phyloP scores from a whole-genome alignment of 2,113 vertebrate species.

The Colaptes auratus region DNA sequence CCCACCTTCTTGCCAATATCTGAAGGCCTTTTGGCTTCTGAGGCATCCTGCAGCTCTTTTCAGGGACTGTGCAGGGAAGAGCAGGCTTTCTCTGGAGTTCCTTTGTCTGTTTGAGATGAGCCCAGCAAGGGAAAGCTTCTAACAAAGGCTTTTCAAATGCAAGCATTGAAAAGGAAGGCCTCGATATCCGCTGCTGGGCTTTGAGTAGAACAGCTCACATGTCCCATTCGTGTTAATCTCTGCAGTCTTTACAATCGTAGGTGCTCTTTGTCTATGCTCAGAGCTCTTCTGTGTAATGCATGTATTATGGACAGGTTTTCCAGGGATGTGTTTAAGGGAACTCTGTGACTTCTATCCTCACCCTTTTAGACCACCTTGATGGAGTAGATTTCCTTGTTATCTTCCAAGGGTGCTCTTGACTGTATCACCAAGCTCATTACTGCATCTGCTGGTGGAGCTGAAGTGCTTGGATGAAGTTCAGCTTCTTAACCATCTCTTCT shows the following conservation, averaged over 20 bases:
- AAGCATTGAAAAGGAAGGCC: conserved; percentile 18
- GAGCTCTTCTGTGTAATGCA: not conserved
- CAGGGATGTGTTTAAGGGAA: not conserved
- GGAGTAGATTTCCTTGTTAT: not conserved
- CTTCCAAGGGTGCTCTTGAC: not conserved
- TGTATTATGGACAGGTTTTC: not conserved
- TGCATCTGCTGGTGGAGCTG: not conserved
- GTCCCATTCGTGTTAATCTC: conserved; percentile 4
- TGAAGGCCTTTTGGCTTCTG: not conserved
- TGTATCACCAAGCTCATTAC: conserved; percentile 30
- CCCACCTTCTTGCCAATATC: not conserved
- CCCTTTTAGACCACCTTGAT: not conserved
- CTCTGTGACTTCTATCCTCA: not conserved
- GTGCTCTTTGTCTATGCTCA: not conserved
- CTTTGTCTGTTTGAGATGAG: conserved; percentile 26
- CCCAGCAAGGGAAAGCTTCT: not conserved
- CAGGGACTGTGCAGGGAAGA: not conserved
- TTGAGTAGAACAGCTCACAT: not conserved
- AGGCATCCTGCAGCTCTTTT: not conserved
- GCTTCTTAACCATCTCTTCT: conserved; percentile 25
- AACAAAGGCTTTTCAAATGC: conserved; percentile 40
- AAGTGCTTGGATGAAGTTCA: conserved; percentile 20
- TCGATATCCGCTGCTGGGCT: conserved; percentile 48
- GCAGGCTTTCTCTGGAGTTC: not conserved
- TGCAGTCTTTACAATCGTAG: not conserved